Evolutionary conservation across 2,113 vertebrate genomes (phyloP), one percentile per base, ranked within the genome.

Genomic region (Cariama cristata): DNA sequence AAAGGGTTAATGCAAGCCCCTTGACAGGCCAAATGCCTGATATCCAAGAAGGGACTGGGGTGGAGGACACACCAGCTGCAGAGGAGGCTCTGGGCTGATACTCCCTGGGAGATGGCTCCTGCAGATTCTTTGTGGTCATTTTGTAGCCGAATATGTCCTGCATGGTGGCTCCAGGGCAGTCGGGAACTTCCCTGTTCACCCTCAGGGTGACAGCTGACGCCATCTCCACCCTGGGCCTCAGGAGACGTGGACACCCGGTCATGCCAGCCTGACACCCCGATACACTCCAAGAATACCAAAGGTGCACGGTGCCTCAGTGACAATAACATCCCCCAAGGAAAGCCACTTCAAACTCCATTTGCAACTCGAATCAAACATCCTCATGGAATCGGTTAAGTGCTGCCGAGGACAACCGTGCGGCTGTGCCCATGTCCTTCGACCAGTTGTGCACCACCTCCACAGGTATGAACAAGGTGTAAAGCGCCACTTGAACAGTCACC

Each of bases 141-240:
- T 40, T 47, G 62, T 63, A 91, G 66, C 60, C 63, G 52, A 77
- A 84, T 3, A 19, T 4, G 9, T 47, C 60, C 50, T 33, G 53
- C 28, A 27, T 0, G 2, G n/a, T 8, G 55, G 42, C 63, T 58
- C 53, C 79, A 62, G 67, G 53, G 38, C 38, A 64, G 88, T 3
- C 0, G 0, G 17, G 23, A 56, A 71, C 8, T 38, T 35, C 6
- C 4, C 50, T 32, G 27, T 10, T 69, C 67, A 33, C 17, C 40
- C 67, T 42, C 33, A 69, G 40, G 45, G 19, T 62, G 55, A 62
- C 42, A 71, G 32, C 62, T 59, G 66, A 75, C 3, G 32, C 47
- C 35, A 47, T 14, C 30, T 35, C 64, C 63, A 77, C 64, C 40
- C 35, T 42, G 38, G 40, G 42, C n/a, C 58, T 45, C 59, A 84